Evolutionary conservation across 2,888 invertebrate species (phyloP).

Genomic region (Trimorus sp.): DNA sequence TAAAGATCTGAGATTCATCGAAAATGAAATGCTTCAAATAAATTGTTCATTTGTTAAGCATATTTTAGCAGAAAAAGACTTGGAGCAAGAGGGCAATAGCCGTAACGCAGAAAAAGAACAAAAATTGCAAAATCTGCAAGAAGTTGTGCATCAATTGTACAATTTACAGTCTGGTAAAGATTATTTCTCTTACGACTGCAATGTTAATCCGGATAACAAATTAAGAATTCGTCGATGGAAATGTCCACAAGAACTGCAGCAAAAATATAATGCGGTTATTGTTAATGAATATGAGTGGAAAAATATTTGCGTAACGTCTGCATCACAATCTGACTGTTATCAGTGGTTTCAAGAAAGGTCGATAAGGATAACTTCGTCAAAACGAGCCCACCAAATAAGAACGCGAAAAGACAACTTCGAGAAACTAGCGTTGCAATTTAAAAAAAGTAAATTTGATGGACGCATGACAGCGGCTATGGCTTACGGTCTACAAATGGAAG

Average conservation of each 20-base stretch:
- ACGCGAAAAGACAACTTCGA: conserved; percentile 3
- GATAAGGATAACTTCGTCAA: conserved; percentile 9
- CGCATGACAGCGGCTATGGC: neutral
- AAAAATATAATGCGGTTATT: neutral
- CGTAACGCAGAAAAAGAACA: too few species aligned
- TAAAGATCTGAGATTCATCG: neutral
- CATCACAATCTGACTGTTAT: neutral
- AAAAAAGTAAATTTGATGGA: conserved; percentile 18
- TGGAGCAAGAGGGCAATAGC: too few species aligned
- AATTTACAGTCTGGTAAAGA: neutral
- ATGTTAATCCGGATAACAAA: neutral
- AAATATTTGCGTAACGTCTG: neutral
- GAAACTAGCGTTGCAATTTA: conserved; percentile 9
- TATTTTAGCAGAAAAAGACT: too few species aligned
- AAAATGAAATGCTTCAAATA: neutral
- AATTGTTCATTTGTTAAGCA: too few species aligned
- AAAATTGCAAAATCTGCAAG: too few species aligned
- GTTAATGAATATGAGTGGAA: neutral
- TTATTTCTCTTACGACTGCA: neutral
- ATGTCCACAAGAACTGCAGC: conserved; percentile 1
- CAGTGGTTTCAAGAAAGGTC: conserved; percentile 8
- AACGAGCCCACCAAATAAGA: conserved; percentile 14
- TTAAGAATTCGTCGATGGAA: neutral
- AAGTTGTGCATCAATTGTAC: too few species aligned
- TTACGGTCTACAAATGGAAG: conserved; percentile 15